Conservation (phyloP, 2,797 vertebrate genomes). For the Crenuchus spilurus region DNA sequence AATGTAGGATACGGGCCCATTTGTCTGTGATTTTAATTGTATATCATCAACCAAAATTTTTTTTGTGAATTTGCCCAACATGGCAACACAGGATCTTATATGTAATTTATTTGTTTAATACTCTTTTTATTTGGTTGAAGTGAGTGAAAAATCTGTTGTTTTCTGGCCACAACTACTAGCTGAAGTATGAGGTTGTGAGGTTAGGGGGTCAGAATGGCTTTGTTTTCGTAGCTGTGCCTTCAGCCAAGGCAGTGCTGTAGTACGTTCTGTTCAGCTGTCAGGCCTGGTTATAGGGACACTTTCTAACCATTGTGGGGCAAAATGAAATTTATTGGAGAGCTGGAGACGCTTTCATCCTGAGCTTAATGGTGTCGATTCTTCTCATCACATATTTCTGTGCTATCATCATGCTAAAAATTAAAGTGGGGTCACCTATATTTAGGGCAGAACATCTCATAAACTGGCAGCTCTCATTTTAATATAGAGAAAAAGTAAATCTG, state of each 20-base stretch:
- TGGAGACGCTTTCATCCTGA: too few species aligned
- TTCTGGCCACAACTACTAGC: not conserved
- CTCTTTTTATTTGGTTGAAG: not conserved
- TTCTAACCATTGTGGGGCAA: constrained; percentile 9
- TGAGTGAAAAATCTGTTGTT: not conserved
- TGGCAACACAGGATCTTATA: not conserved
- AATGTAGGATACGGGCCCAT: too few species aligned
- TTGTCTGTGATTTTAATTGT: too few species aligned
- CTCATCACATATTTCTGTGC: too few species aligned
- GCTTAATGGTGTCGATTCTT: too few species aligned
- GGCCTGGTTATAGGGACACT: constrained; percentile 34
- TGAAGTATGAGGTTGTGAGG: constrained; percentile 32
- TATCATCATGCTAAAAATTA: too few species aligned
- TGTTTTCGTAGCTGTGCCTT: constrained; percentile 52
- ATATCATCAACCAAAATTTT: too few species aligned
- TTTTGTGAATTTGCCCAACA: not conserved
- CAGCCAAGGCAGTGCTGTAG: constrained; percentile 28
- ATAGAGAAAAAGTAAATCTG: too few species aligned
- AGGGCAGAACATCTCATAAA: too few species aligned
- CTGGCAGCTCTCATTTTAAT: too few species aligned
- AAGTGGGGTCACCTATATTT: too few species aligned
- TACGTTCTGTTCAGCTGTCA: constrained; percentile 39
- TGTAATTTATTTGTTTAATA: constrained; percentile 13
- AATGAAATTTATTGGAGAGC: not conserved
- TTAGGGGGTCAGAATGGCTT: constrained; percentile 24